Conservation (phyloP, 2,888 invertebrate species). For the Ptychoptera contaminata region DNA sequence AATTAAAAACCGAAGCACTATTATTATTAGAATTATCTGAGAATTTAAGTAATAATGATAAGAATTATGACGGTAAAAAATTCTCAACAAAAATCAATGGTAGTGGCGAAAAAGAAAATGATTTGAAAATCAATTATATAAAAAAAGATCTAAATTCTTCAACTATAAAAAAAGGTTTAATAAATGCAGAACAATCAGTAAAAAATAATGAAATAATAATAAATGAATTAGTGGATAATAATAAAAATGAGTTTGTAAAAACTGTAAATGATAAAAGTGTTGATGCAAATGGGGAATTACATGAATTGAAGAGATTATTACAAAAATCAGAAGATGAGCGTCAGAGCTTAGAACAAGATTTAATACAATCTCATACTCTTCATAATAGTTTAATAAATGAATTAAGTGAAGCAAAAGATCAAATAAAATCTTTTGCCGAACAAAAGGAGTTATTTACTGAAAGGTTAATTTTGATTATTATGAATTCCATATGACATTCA, state of each 20-base stretch:
- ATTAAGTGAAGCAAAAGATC: constrained; percentile 28
- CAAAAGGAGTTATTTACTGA: constrained; percentile 37
- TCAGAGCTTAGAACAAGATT: constrained; percentile 37
- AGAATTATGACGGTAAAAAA: constrained; percentile 14
- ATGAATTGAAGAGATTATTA: constrained; percentile 36
- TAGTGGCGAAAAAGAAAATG: constrained; percentile 18
- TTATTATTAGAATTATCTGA: constrained; percentile 47
- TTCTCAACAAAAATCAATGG: constrained; percentile 12
- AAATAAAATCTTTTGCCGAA: constrained; percentile 29
- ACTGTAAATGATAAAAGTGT: constrained; percentile 6
- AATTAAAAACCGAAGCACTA: constrained; percentile 52
- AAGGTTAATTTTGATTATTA: constrained; percentile 26
- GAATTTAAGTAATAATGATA: constrained; percentile 17
- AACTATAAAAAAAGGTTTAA: constrained; percentile 22
- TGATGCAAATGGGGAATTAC: constrained; percentile 37
- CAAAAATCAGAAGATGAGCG: constrained; percentile 29
- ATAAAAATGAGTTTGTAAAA: constrained; percentile 16
- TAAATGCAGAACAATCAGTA: constrained; percentile 19
- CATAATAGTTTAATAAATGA: constrained; percentile 39
- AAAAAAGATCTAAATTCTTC: constrained; percentile 19
- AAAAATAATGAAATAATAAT: constrained; percentile 1
- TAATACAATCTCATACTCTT: constrained; percentile 42
- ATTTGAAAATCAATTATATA: constrained; percentile 13
- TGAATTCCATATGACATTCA: no score
- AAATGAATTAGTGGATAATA: constrained; percentile 5